Conservation (phyloP, 2,113 vertebrate species). For the Mesoclemmys tuberculata region DNA sequence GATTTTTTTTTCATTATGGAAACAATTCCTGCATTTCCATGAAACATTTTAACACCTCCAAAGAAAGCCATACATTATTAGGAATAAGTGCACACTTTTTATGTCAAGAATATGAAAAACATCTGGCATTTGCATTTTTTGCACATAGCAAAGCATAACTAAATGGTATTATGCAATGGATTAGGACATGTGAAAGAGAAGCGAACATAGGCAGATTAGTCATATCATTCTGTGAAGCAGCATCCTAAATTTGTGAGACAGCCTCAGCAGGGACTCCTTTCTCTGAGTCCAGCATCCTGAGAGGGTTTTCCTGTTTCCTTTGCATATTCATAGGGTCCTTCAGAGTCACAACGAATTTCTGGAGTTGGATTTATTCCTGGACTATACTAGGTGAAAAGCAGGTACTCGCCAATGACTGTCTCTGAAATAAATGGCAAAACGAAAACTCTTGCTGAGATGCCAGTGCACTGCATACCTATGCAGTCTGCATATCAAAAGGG, state of each 20-base stretch:
- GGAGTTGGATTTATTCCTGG: neutral
- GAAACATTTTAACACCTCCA: neutral
- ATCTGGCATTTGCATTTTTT: neutral
- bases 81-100: neutral
- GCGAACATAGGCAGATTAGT: neutral
- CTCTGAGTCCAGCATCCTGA: neutral
- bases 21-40: neutral
- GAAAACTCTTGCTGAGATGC: neutral
- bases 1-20: neutral
- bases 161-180: rapidly evolving
- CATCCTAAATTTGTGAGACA: neutral
- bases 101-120: neutral
- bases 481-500: neutral
- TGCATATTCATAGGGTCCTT: neutral
- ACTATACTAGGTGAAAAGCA: neutral
- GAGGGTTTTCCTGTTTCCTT: neutral
- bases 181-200: neutral
- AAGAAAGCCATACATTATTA: neutral
- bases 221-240: neutral
- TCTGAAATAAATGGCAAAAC: neutral
- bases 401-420: neutral
- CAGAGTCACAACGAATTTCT: neutral
- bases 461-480: neutral
- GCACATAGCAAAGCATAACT: neutral
- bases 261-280: neutral